phyloP scores from a whole-genome alignment of 2,888 invertebrate species.

The Nebria brevicollis region DNA sequence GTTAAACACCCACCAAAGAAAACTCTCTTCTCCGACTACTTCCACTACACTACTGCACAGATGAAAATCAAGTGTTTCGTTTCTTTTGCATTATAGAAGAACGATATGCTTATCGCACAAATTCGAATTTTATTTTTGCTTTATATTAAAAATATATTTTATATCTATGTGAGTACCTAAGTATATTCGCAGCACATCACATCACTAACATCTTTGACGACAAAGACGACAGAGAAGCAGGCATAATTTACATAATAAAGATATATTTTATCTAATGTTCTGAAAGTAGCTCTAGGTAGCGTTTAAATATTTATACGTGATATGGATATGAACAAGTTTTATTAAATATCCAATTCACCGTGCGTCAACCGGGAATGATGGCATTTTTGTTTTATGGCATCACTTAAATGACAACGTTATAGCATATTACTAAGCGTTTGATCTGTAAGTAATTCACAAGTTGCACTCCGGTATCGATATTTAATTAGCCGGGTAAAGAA shows the following conservation, averaged over 20 bases:
- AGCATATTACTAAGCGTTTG: too few relatives aligned
- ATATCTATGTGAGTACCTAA: not conserved
- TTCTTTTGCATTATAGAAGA: slow-evolving; percentile 18
- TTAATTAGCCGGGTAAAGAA: slow-evolving; percentile 10
- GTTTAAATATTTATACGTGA: slow-evolving; percentile 21
- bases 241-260: slow-evolving; percentile 18
- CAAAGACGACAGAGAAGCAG: slow-evolving; percentile 7
- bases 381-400: too few relatives aligned
- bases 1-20: slow-evolving; percentile 37
- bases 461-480: slow-evolving; percentile 7
- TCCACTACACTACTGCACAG: slow-evolving; percentile 3
- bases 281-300: not conserved
- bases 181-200: not conserved
- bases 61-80: slow-evolving; percentile 40
- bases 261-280: slow-evolving; percentile 18
- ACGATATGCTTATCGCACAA: slow-evolving; percentile 16
- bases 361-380: not conserved
- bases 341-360: slow-evolving; percentile 4
- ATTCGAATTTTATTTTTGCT: slow-evolving; percentile 8
- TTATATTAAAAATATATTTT: not conserved
- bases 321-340: slow-evolving; percentile 5
- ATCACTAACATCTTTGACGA: not conserved
- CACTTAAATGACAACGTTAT: too few relatives aligned
- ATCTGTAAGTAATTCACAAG: slow-evolving; percentile 21
- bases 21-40: slow-evolving; percentile 19